Evolutionary conservation across 2,888 invertebrate species (phyloP).

Genomic region (Drosophila atroscutellata): DNA sequence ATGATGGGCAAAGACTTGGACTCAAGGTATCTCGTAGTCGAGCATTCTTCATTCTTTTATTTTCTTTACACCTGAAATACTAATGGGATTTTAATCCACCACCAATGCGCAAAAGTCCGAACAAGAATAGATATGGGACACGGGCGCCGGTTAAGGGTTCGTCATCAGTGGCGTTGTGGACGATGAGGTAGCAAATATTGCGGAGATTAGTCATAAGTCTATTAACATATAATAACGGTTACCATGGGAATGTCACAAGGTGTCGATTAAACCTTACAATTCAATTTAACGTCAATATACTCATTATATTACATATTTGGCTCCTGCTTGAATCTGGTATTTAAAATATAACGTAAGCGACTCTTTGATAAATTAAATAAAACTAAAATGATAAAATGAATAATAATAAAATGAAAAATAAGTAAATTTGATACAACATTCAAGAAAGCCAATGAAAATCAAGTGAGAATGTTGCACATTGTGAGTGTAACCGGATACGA

Average conservation of each 20-base stretch:
- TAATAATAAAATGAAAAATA: background rate
- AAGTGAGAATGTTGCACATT: background rate
- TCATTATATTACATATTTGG: background rate
- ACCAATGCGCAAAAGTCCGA: background rate
- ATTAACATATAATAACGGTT: background rate
- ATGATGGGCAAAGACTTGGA: background rate
- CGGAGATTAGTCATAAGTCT: conserved; percentile 1
- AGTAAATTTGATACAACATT: background rate
- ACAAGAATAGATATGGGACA: background rate
- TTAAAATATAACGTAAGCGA: background rate
- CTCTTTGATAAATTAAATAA: background rate
- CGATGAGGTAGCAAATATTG: conserved; percentile 19
- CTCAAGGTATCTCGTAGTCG: background rate
- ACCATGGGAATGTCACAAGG: conserved; percentile 1
- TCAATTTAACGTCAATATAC: background rate
- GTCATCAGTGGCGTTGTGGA: background rate
- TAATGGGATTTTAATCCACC: conserved; percentile 45
- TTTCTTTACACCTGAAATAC: conserved; percentile 13
- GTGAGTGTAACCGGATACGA: background rate
- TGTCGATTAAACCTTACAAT: background rate
- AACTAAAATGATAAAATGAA: too few relatives aligned
- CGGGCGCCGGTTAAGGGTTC: background rate
- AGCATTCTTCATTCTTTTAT: background rate
- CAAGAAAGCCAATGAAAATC: background rate
- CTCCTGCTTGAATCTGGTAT: background rate